phyloP scores from a whole-genome alignment of 2,888 invertebrate genomes.

The Hydropsyche betteni region DNA sequence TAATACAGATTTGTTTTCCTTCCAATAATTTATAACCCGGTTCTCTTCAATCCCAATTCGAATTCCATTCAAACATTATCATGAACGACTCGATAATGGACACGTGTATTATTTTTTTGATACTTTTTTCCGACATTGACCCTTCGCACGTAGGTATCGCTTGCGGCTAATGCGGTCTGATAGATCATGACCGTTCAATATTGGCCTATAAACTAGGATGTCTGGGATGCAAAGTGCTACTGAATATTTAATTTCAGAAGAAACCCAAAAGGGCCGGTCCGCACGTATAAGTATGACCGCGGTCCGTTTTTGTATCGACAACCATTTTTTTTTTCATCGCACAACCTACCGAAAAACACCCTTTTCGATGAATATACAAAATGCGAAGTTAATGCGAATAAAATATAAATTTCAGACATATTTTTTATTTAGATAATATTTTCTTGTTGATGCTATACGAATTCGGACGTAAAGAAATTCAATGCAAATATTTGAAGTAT shows the following conservation, averaged over 20 bases:
- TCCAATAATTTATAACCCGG: too few species aligned
- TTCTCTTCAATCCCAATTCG: too few species aligned
- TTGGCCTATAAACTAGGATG: conserved; percentile 49
- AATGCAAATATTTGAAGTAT: too few species aligned
- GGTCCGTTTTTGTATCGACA: conserved; percentile 30
- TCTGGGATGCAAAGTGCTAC: conserved; percentile 51
- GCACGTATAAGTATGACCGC: conserved; percentile 17
- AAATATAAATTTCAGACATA: too few species aligned
- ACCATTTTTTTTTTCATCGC: conserved; percentile 1
- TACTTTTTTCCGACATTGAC: neutral
- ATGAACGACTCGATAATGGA: too few species aligned
- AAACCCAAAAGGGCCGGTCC: conserved; percentile 12
- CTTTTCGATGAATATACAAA: conserved; percentile 1
- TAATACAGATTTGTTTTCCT: too few species aligned
- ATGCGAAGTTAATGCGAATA: too few species aligned
- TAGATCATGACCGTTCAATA: conserved; percentile 49
- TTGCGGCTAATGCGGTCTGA: conserved; percentile 48
- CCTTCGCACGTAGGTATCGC: conserved; percentile 32
- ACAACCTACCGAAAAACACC: neutral
- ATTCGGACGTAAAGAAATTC: too few species aligned
- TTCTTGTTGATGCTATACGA: too few species aligned
- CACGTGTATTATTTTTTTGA: too few species aligned
- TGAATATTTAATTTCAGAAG: conserved; percentile 49
- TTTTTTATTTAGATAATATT: too few species aligned
- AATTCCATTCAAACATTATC: too few species aligned